Percentiles rank a stretch among this genome's conserved stretches.
These are phyloP conservation scores for Alethe castanea DNA, from an alignment of 2,113 vertebrate species.

Conservation along the genomic window DNA sequence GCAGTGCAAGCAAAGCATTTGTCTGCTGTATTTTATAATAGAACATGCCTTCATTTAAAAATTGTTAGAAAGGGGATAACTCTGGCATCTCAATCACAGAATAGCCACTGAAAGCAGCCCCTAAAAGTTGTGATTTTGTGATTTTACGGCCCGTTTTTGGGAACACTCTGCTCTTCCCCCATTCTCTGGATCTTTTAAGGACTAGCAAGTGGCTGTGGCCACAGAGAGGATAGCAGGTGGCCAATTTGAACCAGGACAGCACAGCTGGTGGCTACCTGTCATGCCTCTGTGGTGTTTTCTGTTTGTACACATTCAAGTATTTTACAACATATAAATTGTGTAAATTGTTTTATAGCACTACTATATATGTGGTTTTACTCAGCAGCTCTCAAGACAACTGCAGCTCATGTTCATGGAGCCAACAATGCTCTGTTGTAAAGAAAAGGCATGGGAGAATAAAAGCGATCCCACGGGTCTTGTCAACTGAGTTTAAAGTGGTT, in stretches of 20 bases:
- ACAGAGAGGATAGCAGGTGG: not conserved
- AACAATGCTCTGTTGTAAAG: not conserved
- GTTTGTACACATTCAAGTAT: not conserved
- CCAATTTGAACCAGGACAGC: not conserved
- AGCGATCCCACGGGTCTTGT: not conserved
- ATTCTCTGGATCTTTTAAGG: not conserved
- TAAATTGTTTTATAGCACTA: not conserved
- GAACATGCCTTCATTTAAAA: not conserved
- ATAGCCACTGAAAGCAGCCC: not conserved
- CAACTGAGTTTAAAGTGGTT: not conserved
- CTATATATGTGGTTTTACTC: not conserved
- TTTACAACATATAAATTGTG: not conserved
- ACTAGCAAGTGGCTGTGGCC: not conserved
- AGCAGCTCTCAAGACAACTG: not conserved
- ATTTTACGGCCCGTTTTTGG: fast-evolving
- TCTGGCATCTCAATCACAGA: not conserved
- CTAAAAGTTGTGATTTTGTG: not conserved
- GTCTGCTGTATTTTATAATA: not conserved
- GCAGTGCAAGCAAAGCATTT: not conserved
- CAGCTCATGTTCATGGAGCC: not conserved
- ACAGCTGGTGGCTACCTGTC: not conserved
- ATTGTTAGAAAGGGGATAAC: not conserved
- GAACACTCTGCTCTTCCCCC: not conserved
- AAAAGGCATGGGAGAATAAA: not conserved
- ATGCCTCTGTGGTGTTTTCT: not conserved